phyloP scores from a whole-genome alignment of 2,113 vertebrate genomes.

The Melospiza melodia region DNA sequence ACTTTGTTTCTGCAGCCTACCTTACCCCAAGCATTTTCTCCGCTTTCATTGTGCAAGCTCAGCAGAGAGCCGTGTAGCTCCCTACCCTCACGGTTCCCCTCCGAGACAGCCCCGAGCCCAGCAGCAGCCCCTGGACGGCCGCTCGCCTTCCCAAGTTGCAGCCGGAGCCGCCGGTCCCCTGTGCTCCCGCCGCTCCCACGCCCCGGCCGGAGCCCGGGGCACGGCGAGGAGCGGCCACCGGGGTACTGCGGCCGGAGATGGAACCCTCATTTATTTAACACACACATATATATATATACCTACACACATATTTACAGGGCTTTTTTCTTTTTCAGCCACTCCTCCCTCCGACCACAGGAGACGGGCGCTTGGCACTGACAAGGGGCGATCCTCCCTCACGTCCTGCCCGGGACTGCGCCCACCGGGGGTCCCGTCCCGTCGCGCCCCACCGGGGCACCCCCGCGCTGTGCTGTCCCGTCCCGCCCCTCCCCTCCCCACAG shows the following conservation, averaged over 20 bases:
- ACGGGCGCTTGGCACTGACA: no score
- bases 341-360: not conserved
- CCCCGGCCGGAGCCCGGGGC: not conserved
- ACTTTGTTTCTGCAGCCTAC: not conserved
- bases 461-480: not conserved
- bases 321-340: not conserved
- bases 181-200: not conserved
- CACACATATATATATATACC: fast-evolving
- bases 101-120: not conserved
- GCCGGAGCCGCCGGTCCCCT: not conserved
- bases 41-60: not conserved
- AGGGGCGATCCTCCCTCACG: not conserved
- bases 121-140: not conserved
- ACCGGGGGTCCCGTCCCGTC: not conserved
- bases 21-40: not conserved
- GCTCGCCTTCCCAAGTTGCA: not conserved
- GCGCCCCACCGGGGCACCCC: no score
- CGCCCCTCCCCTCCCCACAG: not conserved
- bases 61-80: not conserved
- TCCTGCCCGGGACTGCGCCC: not conserved
- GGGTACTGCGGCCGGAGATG: fast-evolving
- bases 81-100: not conserved
- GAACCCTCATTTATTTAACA: not conserved
- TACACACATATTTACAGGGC: not conserved
- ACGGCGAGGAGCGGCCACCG: not conserved